A percentile compares a stretch with the other conserved stretches of the same genome.
Conservation (phyloP, 2,797 vertebrate genomes). For the Notoglanidium macrostoma region DNA sequence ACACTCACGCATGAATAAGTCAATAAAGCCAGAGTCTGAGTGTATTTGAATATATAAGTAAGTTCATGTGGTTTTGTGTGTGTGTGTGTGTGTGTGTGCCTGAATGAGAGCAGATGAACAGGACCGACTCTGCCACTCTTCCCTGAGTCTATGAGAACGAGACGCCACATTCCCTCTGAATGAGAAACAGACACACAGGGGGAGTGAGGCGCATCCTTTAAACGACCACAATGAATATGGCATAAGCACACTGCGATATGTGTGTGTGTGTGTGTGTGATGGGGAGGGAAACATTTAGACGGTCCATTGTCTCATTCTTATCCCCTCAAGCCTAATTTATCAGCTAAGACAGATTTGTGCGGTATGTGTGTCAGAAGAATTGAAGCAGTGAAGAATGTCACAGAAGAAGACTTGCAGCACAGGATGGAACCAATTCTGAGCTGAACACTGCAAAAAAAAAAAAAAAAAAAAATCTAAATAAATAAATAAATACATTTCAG, state of each 20-base stretch:
- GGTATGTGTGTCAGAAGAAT: constrained; percentile 46
- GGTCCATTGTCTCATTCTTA: constrained; percentile 34
- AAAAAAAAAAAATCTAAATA: constrained; percentile 63
- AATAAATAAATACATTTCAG: constrained; percentile 8
- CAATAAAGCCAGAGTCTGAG: constrained; percentile 67
- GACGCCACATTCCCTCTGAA: constrained; percentile 73
- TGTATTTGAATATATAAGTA: constrained; percentile 38
- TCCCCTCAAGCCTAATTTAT: constrained; percentile 47
- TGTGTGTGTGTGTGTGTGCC: constrained; percentile 15
- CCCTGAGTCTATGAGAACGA: constrained; percentile 66
- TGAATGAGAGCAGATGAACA: constrained; percentile 46
- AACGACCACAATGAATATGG: constrained; percentile 60
- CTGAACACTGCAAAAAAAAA: constrained; percentile 66
- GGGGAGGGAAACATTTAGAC: constrained; percentile 32
- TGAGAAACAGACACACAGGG: constrained; percentile 68
- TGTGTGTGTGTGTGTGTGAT: constrained; percentile 25
- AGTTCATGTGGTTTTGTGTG: constrained; percentile 19
- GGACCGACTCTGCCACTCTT: constrained; percentile 55
- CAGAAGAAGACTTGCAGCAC: constrained; percentile 39
- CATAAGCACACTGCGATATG: constrained; percentile 10
- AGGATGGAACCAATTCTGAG: constrained; percentile 68
- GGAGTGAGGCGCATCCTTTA: constrained; percentile 49
- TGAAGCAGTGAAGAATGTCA: constrained; percentile 38
- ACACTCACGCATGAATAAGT: constrained; percentile 76
- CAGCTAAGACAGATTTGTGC: constrained; percentile 39